A percentile compares a stretch with the other conserved stretches of the same genome.
phyloP scores from a whole-genome alignment of 2,797 vertebrate species.

The Muraenolepis orangiensis region DNA sequence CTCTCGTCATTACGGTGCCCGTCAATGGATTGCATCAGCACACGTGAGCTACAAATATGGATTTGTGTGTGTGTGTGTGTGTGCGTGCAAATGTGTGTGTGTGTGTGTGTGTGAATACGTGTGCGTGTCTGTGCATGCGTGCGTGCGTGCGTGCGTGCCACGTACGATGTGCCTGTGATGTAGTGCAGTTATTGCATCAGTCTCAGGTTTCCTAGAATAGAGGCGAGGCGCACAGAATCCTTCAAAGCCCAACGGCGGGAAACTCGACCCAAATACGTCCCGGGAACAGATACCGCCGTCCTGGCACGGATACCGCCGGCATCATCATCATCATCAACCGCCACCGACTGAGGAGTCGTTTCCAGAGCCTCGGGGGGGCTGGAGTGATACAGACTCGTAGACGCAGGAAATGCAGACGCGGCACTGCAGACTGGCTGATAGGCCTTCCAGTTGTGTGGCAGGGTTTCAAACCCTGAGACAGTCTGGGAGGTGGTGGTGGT shows the following conservation, averaged over 20 bases:
- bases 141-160: background rate
- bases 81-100: background rate
- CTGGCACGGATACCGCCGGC: too few species aligned
- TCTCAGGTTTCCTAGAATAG: conserved; percentile 1
- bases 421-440: too few species aligned
- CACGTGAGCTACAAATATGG: too few species aligned
- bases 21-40: conserved; percentile 59
- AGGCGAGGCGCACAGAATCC: background rate
- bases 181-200: conserved; percentile 7
- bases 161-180: background rate
- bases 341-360: background rate
- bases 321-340: background rate
- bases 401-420: too few species aligned
- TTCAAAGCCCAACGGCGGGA: background rate
- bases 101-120: background rate
- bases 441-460: too few species aligned
- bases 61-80: background rate
- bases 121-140: background rate
- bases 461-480: too few species aligned
- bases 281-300: too few species aligned
- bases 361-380: too few species aligned
- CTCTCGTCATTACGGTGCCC: conserved; percentile 44
- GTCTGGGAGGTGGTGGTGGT: too few species aligned
- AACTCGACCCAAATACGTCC: background rate
- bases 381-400: background rate